Conservation (phyloP, 2,888 invertebrate genomes). For the Norana najaformis region DNA sequence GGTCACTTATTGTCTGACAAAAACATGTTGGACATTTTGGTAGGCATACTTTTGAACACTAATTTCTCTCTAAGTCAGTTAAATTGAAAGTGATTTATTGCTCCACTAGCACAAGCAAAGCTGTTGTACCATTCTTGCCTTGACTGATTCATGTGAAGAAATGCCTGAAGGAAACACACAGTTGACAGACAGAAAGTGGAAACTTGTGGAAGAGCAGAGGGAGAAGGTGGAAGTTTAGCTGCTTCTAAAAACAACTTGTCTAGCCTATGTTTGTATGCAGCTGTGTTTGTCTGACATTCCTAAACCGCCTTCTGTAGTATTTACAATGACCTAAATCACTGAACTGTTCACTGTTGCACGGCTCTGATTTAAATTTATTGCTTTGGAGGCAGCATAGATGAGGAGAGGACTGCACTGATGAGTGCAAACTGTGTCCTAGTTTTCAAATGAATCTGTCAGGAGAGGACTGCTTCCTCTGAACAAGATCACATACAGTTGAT, state of each 20-base stretch:
- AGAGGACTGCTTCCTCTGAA: background rate
- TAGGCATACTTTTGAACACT: background rate
- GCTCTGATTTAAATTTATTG: background rate
- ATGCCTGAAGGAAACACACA: too few relatives aligned
- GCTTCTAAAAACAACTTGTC: conserved; percentile 6
- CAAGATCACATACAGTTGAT: background rate
- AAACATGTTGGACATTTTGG: background rate
- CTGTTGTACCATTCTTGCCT: background rate
- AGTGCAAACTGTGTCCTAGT: too few relatives aligned
- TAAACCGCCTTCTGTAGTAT: background rate
- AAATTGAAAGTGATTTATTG: background rate
- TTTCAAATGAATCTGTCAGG: too few relatives aligned
- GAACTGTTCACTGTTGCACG: background rate
- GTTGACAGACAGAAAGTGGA: background rate
- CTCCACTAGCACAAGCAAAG: background rate
- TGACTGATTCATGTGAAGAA: background rate
- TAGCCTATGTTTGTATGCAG: background rate
- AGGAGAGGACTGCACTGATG: background rate
- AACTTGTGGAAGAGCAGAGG: background rate
- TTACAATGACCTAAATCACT: conserved; percentile 5
- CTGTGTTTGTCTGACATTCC: background rate
- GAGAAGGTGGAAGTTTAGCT: background rate
- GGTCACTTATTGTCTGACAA: background rate
- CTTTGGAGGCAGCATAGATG: background rate
- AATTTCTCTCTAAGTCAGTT: background rate